These are phyloP conservation scores for Echeneis naucrates DNA, from an alignment of 2,797 vertebrate genomes.

Conservation along the genomic window DNA sequence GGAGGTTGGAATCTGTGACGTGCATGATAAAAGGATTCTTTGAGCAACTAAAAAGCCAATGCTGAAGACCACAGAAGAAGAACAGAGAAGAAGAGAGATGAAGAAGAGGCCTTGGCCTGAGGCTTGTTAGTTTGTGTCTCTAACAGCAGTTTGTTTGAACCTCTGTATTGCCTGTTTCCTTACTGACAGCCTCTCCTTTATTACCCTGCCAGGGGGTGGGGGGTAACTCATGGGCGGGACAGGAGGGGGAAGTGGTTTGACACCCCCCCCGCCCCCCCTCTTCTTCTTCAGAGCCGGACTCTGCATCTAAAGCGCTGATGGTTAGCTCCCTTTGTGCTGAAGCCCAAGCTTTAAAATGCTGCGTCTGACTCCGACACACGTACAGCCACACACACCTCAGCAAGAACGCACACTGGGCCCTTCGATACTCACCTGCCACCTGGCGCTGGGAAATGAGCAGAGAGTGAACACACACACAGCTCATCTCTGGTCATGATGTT, in stretches of 20 bases:
- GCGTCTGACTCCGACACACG: constrained; percentile 76
- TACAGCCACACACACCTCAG: constrained; percentile 59
- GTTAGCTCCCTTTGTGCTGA: constrained; percentile 85
- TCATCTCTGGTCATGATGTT: constrained; percentile 39
- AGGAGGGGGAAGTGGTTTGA: constrained; percentile 20
- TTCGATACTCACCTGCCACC: constrained; percentile 65
- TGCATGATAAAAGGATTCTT: constrained; percentile 77
- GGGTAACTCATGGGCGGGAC: neutral
- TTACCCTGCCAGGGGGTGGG: constrained; percentile 59
- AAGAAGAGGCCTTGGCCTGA: constrained; percentile 59
- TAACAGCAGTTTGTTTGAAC: constrained; percentile 81
- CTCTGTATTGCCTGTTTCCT: constrained; percentile 55
- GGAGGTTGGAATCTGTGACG: constrained; percentile 75
- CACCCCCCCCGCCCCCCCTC: constrained; percentile 8
- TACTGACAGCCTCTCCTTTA: constrained; percentile 71
- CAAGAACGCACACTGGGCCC: constrained; percentile 57
- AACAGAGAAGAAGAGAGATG: constrained; percentile 38
- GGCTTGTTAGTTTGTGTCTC: constrained; percentile 78
- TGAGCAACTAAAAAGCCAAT: constrained; percentile 58
- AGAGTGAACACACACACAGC: constrained; percentile 24
- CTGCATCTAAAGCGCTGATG: constrained; percentile 83
- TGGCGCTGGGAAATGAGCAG: constrained; percentile 41
- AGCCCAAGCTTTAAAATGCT: constrained; percentile 83
- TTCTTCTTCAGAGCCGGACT: constrained; percentile 44
- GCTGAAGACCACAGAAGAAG: constrained; percentile 65